These are phyloP conservation scores for Paragorgia papillata DNA, from an alignment of 92 coral and sea anemone species.

Conservation along the genomic window DNA sequence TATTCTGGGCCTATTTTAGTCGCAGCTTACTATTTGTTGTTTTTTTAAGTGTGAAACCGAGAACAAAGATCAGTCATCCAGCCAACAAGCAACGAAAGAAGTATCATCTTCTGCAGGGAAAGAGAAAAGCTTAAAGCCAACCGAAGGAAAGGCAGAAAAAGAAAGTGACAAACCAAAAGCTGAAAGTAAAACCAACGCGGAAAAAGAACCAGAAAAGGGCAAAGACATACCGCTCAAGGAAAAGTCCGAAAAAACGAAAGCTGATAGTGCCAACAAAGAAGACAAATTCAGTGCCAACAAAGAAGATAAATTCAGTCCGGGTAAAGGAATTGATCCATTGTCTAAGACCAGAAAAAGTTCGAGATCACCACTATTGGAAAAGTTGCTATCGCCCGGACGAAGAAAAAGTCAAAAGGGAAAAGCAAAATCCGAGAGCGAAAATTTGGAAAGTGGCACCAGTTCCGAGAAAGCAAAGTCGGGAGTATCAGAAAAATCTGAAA, in stretches of 20 bases:
- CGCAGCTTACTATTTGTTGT: too few relatives aligned
- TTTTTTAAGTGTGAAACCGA: too few relatives aligned
- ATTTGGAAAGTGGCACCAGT: neutral
- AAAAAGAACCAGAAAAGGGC: neutral
- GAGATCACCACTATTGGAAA: constrained; percentile 11
- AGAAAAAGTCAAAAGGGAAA: constrained; percentile 10
- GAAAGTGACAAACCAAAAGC: too few relatives aligned
- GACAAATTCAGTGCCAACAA: neutral
- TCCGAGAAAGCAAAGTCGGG: constrained; percentile 3
- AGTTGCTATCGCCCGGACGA: constrained; percentile 12
- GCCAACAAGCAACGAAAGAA: too few relatives aligned
- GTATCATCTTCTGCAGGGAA: too few relatives aligned
- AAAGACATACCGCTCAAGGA: neutral
- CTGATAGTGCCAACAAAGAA: neutral
- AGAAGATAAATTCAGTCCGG: neutral
- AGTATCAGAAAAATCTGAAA: neutral
- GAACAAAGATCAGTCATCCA: too few relatives aligned
- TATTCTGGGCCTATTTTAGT: too few relatives aligned
- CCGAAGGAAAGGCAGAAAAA: too few relatives aligned
- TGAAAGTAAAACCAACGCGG: too few relatives aligned
- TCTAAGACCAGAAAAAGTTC: constrained; percentile 14
- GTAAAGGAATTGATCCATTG: neutral
- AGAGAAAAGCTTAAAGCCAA: too few relatives aligned
- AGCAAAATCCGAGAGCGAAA: neutral
- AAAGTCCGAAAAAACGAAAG: neutral